A percentile compares a stretch with the other conserved stretches of the same genome.
Evolutionary conservation across 1,140 invertebrate genomes (phyloP).

Genomic region (Macrosteles quadrilineatus): DNA sequence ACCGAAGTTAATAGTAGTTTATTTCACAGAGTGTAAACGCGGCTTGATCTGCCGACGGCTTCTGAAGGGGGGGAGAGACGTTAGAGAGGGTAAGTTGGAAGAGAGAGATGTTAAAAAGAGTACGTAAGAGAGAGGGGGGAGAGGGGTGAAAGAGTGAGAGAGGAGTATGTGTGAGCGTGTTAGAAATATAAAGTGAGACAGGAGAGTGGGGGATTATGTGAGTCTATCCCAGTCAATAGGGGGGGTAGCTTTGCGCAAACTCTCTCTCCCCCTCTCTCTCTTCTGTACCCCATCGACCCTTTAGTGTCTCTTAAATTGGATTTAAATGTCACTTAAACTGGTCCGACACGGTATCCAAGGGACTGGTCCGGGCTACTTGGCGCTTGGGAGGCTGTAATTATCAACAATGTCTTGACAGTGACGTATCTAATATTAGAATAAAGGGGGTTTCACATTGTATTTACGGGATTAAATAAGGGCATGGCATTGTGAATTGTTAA

Average conservation of each 20-base stretch:
- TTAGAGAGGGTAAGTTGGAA: background rate
- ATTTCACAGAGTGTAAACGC: conserved; percentile 3
- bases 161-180: too few species aligned
- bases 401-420: too few species aligned
- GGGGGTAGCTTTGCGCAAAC: conserved; percentile 1
- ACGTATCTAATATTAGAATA: too few species aligned
- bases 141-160: conserved; percentile 12
- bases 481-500: too few species aligned
- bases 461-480: too few species aligned
- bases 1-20: background rate
- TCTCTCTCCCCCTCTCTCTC: background rate
- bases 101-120: conserved; percentile 26
- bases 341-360: background rate
- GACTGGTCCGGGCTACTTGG: too few species aligned
- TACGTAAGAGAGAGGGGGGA: conserved; percentile 32
- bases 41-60: conserved; percentile 19
- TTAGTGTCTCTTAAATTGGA: conserved; percentile 23
- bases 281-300: conserved; percentile 8
- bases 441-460: too few species aligned
- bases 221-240: conserved; percentile 30
- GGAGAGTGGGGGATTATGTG: conserved; percentile 30
- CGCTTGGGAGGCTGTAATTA: too few species aligned
- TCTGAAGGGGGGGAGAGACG: conserved; percentile 29
- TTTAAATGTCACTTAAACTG: conserved; percentile 22
- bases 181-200: too few species aligned